These are phyloP conservation scores for Lamellibrachia satsuma DNA, from an alignment of 2,888 invertebrate species.

Conservation along the genomic window DNA sequence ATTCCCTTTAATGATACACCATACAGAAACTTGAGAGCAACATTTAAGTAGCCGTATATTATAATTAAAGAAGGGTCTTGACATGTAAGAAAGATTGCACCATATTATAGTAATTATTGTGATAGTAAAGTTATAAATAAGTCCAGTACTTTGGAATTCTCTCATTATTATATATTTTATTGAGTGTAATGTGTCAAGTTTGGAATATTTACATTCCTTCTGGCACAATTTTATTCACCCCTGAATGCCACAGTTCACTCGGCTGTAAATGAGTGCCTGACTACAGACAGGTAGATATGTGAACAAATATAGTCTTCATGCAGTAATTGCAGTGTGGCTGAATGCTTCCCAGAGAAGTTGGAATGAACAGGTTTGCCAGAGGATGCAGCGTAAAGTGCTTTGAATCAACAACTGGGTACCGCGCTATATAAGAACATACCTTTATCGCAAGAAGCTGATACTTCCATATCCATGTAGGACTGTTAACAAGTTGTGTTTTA, in stretches of 20 bases:
- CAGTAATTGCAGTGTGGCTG: no score
- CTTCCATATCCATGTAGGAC: no score
- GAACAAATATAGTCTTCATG: no score
- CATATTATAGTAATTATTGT: not conserved
- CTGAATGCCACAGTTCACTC: not conserved
- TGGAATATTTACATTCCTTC: not conserved
- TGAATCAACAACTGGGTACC: no score
- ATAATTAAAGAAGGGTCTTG: not conserved
- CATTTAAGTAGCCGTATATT: not conserved
- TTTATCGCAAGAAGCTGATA: no score
- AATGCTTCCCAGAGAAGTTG: no score
- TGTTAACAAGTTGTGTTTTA: not conserved
- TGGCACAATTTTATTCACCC: not conserved
- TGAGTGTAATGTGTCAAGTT: not conserved
- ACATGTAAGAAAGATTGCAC: not conserved
- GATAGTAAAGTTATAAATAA: constrained; percentile 19
- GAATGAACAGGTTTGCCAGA: no score
- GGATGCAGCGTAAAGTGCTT: no score
- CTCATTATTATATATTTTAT: not conserved
- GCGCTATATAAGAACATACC: no score
- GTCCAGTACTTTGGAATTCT: not conserved
- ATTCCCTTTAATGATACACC: not conserved
- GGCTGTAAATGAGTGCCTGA: no score
- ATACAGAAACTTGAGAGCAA: not conserved
- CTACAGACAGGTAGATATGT: no score